Conservation (phyloP, 2,888 invertebrate genomes). For the Platycnemis pennipes region DNA sequence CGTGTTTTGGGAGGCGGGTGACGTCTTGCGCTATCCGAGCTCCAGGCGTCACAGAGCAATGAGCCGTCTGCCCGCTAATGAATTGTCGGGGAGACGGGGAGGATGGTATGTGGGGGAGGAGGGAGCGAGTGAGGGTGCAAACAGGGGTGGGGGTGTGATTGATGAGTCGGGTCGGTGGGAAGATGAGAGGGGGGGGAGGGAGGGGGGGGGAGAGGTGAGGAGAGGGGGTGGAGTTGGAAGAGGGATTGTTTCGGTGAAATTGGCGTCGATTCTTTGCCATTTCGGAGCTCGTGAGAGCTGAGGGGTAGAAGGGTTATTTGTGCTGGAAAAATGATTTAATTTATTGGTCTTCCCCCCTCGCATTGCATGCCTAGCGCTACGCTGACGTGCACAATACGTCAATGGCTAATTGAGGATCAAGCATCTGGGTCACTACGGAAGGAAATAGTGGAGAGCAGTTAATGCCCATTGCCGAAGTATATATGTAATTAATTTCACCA, state of each 20-base stretch:
- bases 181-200: background rate
- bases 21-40: conserved; percentile 9
- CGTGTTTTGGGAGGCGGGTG: background rate
- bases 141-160: background rate
- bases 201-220: background rate
- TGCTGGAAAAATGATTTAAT: conserved; percentile 13
- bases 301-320: too few relatives aligned
- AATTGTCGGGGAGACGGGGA: background rate
- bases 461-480: too few relatives aligned
- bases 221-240: background rate
- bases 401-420: background rate
- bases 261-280: conserved; percentile 34
- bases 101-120: background rate
- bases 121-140: background rate
- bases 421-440: background rate
- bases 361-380: background rate
- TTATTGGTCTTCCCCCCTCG: background rate
- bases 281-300: background rate
- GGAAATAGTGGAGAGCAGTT: too few relatives aligned
- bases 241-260: conserved; percentile 15
- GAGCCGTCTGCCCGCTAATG: conserved; percentile 64
- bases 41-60: conserved; percentile 50
- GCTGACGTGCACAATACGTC: background rate
- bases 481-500: too few relatives aligned
- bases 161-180: conserved; percentile 25